These are phyloP conservation scores for Oenanthe melanoleuca DNA, from an alignment of 2,113 vertebrate genomes.

Conservation along the genomic window DNA sequence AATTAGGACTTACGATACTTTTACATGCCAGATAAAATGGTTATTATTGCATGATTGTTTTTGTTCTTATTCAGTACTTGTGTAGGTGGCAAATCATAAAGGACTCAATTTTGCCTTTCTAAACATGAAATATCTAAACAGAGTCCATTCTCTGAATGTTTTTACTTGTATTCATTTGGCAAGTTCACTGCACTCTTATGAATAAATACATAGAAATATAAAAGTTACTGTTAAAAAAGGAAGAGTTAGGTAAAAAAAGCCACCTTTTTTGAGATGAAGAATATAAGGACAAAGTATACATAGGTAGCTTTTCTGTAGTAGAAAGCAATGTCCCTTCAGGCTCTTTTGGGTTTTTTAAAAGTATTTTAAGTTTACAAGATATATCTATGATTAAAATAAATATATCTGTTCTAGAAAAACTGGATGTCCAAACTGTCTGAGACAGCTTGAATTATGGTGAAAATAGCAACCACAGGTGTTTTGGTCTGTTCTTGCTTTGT, in stretches of 20 bases:
- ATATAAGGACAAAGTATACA: not conserved
- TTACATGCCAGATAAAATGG: not conserved
- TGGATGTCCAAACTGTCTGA: not conserved
- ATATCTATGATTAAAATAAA: not conserved
- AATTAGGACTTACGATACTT: not conserved
- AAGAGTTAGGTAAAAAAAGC: not conserved
- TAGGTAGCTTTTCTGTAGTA: not conserved
- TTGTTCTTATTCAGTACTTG: not conserved
- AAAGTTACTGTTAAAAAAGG: not conserved
- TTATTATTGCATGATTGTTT: not conserved
- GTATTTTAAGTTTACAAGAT: not conserved
- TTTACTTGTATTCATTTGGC: not conserved
- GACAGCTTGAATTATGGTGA: not conserved
- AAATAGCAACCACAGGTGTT: not conserved
- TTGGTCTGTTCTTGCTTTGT: not conserved
- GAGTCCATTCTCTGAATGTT: not conserved
- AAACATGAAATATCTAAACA: not conserved
- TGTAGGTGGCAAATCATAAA: not conserved
- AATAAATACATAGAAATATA: not conserved
- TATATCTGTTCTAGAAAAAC: not conserved
- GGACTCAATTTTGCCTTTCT: not conserved
- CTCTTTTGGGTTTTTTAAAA: not conserved
- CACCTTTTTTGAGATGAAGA: not conserved
- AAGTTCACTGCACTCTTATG: not conserved
- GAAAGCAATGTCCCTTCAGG: not conserved